Evolutionary conservation across 2,888 invertebrate genomes (phyloP), one percentile per base, ranked within the genome.

Genomic region (Azorinus chamasolen): DNA sequence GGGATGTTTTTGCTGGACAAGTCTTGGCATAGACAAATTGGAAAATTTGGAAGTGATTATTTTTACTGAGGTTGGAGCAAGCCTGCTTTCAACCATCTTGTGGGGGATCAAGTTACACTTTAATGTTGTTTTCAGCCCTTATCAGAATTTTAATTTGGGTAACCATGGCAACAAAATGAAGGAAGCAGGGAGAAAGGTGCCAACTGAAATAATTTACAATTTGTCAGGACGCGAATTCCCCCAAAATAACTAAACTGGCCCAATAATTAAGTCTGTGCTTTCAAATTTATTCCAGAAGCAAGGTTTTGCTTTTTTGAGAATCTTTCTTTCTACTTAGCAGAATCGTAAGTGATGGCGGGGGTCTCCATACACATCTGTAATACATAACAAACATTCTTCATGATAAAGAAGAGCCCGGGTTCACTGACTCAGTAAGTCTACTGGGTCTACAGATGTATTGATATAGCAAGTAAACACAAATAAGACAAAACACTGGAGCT

Each of bases 111-210:
- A 51, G 77, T 85, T 85, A 74, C 84, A 78, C 66, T 85, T 84
- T 87, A 85, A 87, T 85, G 83, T 73, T 81, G 80, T 83, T 84
- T 83, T 83, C 83, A 76, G 74, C 77, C 85, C 83, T 86, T 86
- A 84, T 85, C 87, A 79, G 79, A 85, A 85, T 85, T 85, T 86
- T 87, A 85, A 87, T 87, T 87, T 86, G 80, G 57, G 83, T 86
- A 74, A 73, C 84, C 78, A 84, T 86, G 82, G 86, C 53, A 83
- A 87, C 87, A 62, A 69, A 74, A 83, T 76, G 75, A 73, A 79
- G 77, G 73, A 79, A 83, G 76, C 71, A 72, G 37, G 53, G 37
- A 50, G 58, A 57, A 71, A 71, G 71, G 71, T 81, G 85, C 78
- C 79, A 82, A 70, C 63, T 73, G 32, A 32, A 32, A 32, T 32